These are phyloP conservation scores for Synodontis membranacea DNA, from an alignment of 2,113 vertebrate genomes.

Conservation along the genomic window DNA sequence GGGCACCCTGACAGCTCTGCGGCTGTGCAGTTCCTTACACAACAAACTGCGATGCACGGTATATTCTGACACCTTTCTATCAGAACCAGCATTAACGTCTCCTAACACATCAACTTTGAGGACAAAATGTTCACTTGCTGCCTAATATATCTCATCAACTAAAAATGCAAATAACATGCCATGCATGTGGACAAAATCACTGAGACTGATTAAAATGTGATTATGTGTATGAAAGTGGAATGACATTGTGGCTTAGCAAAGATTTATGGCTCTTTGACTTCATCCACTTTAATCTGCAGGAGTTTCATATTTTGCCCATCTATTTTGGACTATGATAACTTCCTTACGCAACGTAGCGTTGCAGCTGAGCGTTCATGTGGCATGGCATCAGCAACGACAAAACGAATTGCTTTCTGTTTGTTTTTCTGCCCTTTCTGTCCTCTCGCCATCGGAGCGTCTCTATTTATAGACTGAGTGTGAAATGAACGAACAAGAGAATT, in stretches of 20 bases:
- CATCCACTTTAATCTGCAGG: background rate
- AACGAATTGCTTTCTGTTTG: constrained; percentile 23
- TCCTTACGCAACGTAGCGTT: background rate
- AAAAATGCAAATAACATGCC: background rate
- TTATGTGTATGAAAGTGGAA: background rate
- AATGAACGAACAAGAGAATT: constrained; percentile 40
- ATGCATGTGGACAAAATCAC: background rate
- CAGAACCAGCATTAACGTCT: too few relatives aligned
- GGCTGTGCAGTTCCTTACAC: too few relatives aligned
- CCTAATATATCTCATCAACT: too few relatives aligned
- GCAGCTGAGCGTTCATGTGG: background rate
- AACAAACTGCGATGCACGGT: too few relatives aligned
- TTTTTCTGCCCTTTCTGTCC: constrained; percentile 34
- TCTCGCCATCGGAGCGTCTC: constrained; percentile 18
- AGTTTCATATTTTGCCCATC: background rate
- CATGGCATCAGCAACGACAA: background rate
- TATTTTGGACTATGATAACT: background rate
- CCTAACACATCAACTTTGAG: too few relatives aligned
- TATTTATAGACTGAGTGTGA: constrained; percentile 47
- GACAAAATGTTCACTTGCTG: too few relatives aligned
- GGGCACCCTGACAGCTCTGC: too few relatives aligned
- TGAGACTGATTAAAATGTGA: background rate
- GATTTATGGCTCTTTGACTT: background rate
- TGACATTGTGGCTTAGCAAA: background rate
- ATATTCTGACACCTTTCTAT: too few relatives aligned